Evolutionary conservation across 2,113 vertebrate genomes (phyloP).

Genomic region (Nothocercus nigrocapillus): DNA sequence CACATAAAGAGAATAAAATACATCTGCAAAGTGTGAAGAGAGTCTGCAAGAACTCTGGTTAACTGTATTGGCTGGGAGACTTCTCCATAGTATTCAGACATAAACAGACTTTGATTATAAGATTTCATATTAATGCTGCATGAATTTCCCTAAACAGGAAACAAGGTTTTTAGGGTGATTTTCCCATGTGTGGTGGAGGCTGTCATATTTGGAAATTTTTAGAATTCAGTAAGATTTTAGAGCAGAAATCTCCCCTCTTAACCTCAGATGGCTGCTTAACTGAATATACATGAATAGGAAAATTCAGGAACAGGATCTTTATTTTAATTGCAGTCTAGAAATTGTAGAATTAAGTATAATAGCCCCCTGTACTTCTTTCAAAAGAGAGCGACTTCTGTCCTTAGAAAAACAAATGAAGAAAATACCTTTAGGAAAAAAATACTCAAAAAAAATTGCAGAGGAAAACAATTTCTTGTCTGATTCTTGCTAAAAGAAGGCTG

Average conservation of each 20-base stretch:
- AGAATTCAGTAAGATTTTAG: background rate
- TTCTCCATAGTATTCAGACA: background rate
- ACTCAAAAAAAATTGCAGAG: background rate
- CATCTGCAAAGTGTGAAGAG: background rate
- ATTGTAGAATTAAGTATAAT: background rate
- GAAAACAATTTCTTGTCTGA: background rate
- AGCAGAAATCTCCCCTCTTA: background rate
- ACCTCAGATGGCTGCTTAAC: background rate
- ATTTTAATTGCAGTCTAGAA: background rate
- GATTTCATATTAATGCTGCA: background rate
- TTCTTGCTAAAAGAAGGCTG: background rate
- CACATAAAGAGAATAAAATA: background rate
- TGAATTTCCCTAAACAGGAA: background rate
- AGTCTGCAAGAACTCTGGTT: background rate
- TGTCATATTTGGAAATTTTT: background rate
- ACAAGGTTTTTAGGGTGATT: background rate
- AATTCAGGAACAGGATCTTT: background rate
- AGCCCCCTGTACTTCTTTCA: background rate
- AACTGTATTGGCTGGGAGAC: background rate
- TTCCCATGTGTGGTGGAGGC: background rate
- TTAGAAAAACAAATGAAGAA: background rate
- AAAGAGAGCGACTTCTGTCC: background rate
- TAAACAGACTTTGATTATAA: background rate
- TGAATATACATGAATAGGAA: background rate
- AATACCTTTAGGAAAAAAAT: background rate